phyloP scores from a whole-genome alignment of 1,140 invertebrate genomes.

The Himalopsyche phryganea region DNA sequence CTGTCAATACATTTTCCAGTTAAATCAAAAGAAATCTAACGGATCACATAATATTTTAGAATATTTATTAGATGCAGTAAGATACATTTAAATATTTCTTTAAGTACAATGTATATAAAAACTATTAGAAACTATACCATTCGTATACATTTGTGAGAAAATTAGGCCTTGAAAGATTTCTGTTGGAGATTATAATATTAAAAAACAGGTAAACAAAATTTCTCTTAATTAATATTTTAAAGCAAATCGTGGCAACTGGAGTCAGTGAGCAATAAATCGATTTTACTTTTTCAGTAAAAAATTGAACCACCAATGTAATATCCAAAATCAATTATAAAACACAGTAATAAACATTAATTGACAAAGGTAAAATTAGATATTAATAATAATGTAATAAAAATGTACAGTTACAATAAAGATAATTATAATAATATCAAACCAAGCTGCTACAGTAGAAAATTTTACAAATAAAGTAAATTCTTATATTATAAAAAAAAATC shows the following conservation, averaged over 20 bases:
- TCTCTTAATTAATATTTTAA: constrained; percentile 27
- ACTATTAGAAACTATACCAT: no score
- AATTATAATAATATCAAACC: not conserved
- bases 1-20: no score
- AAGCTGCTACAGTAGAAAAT: no score
- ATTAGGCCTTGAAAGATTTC: no score
- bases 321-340: constrained; percentile 10
- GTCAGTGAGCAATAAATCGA: constrained; percentile 28
- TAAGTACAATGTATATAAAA: no score
- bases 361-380: constrained; percentile 7
- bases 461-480: constrained; percentile 1
- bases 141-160: no score
- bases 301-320: constrained; percentile 1
- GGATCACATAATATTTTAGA: no score
- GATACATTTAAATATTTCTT: no score
- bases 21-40: no score
- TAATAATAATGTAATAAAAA: constrained; percentile 20
- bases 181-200: not conserved
- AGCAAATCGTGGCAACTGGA: constrained; percentile 34
- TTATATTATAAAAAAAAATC: constrained; percentile 1
- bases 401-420: constrained; percentile 20
- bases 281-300: constrained; percentile 16
- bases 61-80: no score
- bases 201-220: not conserved
- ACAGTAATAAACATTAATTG: constrained; percentile 15